Evolutionary conservation across 2,113 vertebrate species (phyloP), one percentile per base, ranked within the genome.

Genomic region (Chascanopsetta lugubris): DNA sequence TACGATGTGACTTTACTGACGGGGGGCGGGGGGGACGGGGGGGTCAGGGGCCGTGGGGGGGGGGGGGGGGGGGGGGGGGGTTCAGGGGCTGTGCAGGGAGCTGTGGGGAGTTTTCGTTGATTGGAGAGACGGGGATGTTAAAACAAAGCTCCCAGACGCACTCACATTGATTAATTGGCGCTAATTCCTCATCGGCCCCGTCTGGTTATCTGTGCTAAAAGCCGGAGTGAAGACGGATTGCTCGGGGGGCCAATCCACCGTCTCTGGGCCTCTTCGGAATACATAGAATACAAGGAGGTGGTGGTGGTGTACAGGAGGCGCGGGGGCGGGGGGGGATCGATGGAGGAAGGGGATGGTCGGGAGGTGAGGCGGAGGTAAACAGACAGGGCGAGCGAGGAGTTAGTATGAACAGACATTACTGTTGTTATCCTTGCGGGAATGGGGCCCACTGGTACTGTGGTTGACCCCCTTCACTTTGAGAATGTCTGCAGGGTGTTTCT

Each of bases 371-470:
- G 0, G 72, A 62, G 66, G 51, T 72, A 80, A 82, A 82, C 72
- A 79, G 70, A 72, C 76, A 77, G 69, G 43, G 53, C 59, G 69
- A 40, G 53, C 59, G 75, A 77, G 54, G 77, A 84, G 75, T 80
- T 61, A 53, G 58, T 27, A 77, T 77, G 70, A 83, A 73, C 66
- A 83, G 75, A 58, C 5, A 71, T 70, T 45, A 42, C 12, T 11
- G 69, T 65, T 81, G 80, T 87, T 79, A 73, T 87, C 58, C 45
- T 73, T 68, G 60, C 82, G 76, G 75, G 76, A 88, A 84, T 54
- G 78, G 76, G 67, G 69, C 74, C 64, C 65, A 6, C 22, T 74
- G 69, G 48, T 64, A 82, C 80, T 59, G 64, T 18, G 49, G 48
- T 45, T 83, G 75, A 88, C 79, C 78, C 78, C 57, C 81, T 60